Conservation (phyloP, 2,797 vertebrate genomes). For the Merluccius polli region DNA sequence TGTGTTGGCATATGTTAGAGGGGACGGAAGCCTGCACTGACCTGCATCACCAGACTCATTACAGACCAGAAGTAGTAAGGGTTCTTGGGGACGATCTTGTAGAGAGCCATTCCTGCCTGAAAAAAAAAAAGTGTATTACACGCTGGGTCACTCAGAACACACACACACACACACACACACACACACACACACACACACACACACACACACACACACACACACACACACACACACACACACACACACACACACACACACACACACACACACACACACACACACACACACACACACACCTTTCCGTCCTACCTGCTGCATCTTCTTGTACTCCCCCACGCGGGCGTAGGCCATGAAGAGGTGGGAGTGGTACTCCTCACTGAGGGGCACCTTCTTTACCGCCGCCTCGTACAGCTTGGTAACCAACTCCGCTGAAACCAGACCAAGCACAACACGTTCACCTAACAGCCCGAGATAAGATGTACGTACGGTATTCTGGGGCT, state of each 20-base stretch:
- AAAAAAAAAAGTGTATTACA: background rate
- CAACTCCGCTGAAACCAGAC: constrained; percentile 83
- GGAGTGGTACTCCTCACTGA: constrained; percentile 96
- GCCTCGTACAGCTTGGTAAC: constrained; percentile 97
- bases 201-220: background rate
- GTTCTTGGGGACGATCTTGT: constrained; percentile 98
- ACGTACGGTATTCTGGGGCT: background rate
- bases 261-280: background rate
- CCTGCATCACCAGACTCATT: constrained; percentile 99
- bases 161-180: background rate
- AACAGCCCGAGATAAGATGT: background rate
- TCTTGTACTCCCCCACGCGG: constrained; percentile 97
- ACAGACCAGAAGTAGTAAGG: constrained; percentile 99
- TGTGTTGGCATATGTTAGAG: background rate
- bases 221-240: too few relatives aligned
- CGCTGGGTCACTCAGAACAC: too few relatives aligned
- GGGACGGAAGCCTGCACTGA: constrained; percentile 36
- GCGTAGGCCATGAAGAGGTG: constrained; percentile 99
- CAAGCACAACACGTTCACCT: background rate
- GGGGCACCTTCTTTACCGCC: constrained; percentile 95
- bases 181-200: too few relatives aligned
- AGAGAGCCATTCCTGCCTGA: constrained; percentile 97
- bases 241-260: background rate
- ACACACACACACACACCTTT: background rate
- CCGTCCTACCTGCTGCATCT: constrained; percentile 94